phyloP scores from a whole-genome alignment of 2,797 vertebrate genomes.

The Rhyacichthys aspro region DNA sequence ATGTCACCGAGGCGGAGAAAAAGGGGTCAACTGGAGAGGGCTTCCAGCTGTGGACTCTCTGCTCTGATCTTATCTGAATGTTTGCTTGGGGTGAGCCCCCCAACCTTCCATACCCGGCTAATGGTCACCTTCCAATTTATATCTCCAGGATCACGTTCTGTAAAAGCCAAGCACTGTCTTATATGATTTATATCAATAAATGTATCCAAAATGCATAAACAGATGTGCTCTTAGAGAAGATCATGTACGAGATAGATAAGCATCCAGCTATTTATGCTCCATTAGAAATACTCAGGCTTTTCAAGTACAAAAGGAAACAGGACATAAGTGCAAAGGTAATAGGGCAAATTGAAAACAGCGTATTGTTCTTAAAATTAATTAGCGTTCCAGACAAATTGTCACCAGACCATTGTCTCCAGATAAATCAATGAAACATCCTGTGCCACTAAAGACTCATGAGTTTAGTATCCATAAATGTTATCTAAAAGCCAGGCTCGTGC shows the following conservation, averaged over 20 bases:
- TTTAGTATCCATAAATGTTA: conserved; percentile 35
- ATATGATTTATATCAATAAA: conserved; percentile 11
- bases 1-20: conserved; percentile 59
- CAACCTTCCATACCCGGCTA: conserved; percentile 12
- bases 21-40: conserved; percentile 62
- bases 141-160: conserved; percentile 2
- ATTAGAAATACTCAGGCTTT: conserved; percentile 46
- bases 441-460: conserved; percentile 41
- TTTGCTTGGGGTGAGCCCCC: conserved; percentile 50
- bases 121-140: conserved; percentile 16
- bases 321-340: conserved; percentile 42
- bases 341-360: conserved; percentile 36
- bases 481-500: conserved; percentile 1
- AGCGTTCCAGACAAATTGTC: conserved; percentile 29
- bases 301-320: conserved; percentile 25
- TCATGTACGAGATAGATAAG: conserved; percentile 47
- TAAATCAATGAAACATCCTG: conserved; percentile 33
- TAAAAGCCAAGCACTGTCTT: conserved; percentile 1
- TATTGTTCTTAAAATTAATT: conserved; percentile 32
- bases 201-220: not conserved
- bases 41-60: conserved; percentile 70
- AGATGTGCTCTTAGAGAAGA: conserved; percentile 15
- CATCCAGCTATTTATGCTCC: conserved; percentile 40
- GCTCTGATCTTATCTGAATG: conserved; percentile 75
- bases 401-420: conserved; percentile 17